These are phyloP conservation scores for Tretioscincus oriximinensis DNA, from an alignment of 2,113 vertebrate species.

Conservation along the genomic window DNA sequence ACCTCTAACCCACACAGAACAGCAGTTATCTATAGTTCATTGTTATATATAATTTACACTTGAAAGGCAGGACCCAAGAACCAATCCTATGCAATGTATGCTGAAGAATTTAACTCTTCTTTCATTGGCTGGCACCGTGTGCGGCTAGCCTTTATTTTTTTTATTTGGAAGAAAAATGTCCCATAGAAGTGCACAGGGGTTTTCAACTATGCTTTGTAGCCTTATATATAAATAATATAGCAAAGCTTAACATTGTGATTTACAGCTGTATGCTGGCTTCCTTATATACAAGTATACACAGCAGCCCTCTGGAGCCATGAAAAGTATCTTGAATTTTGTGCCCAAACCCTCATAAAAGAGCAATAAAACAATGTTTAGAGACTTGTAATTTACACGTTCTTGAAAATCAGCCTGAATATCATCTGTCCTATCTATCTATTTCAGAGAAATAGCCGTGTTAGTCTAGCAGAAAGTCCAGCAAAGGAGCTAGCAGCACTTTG, in stretches of 20 bases:
- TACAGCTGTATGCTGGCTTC: background rate
- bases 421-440: too few species aligned
- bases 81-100: background rate
- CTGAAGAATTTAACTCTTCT: constrained; percentile 12
- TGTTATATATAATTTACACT: constrained; percentile 30
- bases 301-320: background rate
- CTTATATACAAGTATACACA: background rate
- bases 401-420: too few species aligned
- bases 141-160: background rate
- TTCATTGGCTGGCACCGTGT: fast-evolving
- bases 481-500: too few species aligned
- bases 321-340: background rate
- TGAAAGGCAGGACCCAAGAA: constrained; percentile 6
- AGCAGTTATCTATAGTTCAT: constrained; percentile 26
- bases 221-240: background rate
- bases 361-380: too few species aligned
- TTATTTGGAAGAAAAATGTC: background rate
- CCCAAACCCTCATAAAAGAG: too few species aligned
- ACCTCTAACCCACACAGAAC: constrained; percentile 26
- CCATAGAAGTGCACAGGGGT: background rate
- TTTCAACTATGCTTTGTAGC: background rate
- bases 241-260: background rate
- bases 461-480: too few species aligned
- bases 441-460: too few species aligned
- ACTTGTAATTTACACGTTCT: too few species aligned